Evolutionary conservation across 1,140 invertebrate species (phyloP).

Genomic region (Micrasema minimum): DNA sequence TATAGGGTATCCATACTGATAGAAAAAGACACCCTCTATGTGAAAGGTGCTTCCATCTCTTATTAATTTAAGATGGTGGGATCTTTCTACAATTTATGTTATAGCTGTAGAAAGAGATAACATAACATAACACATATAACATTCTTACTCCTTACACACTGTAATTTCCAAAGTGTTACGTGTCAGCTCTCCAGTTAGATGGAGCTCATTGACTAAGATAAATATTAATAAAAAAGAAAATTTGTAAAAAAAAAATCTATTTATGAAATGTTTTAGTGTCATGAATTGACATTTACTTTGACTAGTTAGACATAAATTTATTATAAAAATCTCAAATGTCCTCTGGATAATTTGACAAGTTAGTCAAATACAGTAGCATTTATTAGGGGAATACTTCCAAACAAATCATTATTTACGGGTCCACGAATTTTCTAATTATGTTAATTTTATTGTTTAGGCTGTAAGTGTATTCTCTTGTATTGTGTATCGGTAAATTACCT

Average conservation of each 20-base stretch:
- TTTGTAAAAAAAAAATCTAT: conserved; percentile 2
- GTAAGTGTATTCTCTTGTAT: conserved; percentile 38
- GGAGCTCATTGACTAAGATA: too few species aligned
- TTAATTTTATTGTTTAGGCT: conserved; percentile 41
- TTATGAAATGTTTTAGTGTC: conserved; percentile 11
- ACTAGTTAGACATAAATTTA: conserved; percentile 20
- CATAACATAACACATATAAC: not conserved
- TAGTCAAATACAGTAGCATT: conserved; percentile 46
- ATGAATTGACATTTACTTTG: not conserved
- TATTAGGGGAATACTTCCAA: conserved; percentile 48
- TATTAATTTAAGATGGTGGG: not conserved
- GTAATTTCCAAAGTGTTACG: not conserved
- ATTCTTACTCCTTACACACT: not conserved
- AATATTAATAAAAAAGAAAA: not conserved
- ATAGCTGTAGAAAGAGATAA: not conserved
- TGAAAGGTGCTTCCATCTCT: not conserved
- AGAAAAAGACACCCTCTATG: not conserved
- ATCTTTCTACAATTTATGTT: not conserved
- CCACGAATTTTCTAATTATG: conserved; percentile 48
- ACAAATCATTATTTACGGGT: conserved; percentile 54
- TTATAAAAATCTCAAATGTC: conserved; percentile 14
- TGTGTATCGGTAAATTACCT: conserved; percentile 16
- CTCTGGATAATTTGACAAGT: conserved; percentile 24
- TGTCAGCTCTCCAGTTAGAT: not conserved
- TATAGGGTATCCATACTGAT: not conserved